A percentile compares a stretch with the other conserved stretches of the same genome.
phyloP scores from a whole-genome alignment of 2,797 vertebrate species.

The Fundulus diaphanus region DNA sequence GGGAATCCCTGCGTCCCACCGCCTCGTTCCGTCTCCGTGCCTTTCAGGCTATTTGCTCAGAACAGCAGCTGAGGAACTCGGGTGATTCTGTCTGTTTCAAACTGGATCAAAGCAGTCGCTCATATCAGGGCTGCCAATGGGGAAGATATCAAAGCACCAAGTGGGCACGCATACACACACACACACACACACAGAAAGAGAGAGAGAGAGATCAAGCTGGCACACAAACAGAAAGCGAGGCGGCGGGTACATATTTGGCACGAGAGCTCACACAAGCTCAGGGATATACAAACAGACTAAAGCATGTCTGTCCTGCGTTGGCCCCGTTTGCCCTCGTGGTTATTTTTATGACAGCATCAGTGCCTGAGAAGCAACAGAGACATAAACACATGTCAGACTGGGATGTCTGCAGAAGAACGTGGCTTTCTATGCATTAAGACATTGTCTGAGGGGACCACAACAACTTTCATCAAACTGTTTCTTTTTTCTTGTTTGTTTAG shows the following conservation, averaged over 20 bases:
- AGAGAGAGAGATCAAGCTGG: conserved; percentile 10
- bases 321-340: not conserved
- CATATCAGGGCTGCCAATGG: conserved; percentile 48
- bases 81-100: conserved; percentile 54
- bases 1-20: conserved; percentile 11
- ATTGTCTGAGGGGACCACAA: not conserved
- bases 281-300: conserved; percentile 7
- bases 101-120: conserved; percentile 64
- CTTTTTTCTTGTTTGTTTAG: not conserved
- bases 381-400: not conserved
- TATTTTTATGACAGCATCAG: conserved; percentile 13
- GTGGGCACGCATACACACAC: conserved; percentile 12
- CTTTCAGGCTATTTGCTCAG: conserved; percentile 61
- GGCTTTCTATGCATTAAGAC: not conserved
- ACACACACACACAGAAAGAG: conserved; percentile 11
- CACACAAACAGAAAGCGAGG: conserved; percentile 17
- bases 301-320: not conserved
- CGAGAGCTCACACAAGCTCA: not conserved
- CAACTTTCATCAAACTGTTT: not conserved
- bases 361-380: not conserved
- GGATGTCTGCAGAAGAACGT: not conserved
- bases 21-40: conserved; percentile 10
- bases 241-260: conserved; percentile 14
- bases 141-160: conserved; percentile 54
- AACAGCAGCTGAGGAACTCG: conserved; percentile 44